Evolutionary conservation across 1,140 invertebrate species (phyloP).

Genomic region (Diabrotica undecimpunctata): DNA sequence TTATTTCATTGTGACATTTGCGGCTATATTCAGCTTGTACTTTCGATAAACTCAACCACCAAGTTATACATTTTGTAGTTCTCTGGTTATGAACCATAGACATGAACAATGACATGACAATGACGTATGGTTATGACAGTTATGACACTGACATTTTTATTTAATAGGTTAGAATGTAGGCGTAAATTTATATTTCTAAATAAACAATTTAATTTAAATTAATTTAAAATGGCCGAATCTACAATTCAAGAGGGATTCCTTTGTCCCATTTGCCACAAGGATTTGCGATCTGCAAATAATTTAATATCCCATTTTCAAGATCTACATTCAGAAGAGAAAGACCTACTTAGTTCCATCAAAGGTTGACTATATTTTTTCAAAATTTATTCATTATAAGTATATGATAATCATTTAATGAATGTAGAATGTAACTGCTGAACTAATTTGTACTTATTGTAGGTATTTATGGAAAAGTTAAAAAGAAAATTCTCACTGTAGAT

Average conservation of each 20-base stretch:
- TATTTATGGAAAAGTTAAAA: conserved; percentile 84
- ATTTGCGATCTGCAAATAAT: conserved; percentile 76
- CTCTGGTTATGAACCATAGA: too few relatives aligned
- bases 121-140: too few relatives aligned
- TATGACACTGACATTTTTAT: too few relatives aligned
- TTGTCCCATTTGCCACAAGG: conserved; percentile 88
- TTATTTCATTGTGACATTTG: too few relatives aligned
- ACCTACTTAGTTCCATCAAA: conserved; percentile 86
- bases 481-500: conserved; percentile 79
- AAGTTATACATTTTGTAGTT: too few relatives aligned
- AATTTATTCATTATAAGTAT: conserved; percentile 8
- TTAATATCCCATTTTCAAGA: conserved; percentile 86
- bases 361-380: conserved; percentile 50
- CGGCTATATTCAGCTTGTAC: too few relatives aligned
- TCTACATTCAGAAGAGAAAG: conserved; percentile 83
- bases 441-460: conserved; percentile 49
- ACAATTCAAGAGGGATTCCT: conserved; percentile 75
- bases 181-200: not conserved
- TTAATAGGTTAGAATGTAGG: not conserved
- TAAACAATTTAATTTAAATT: not conserved
- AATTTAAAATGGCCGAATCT: conserved; percentile 27
- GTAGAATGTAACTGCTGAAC: not conserved
- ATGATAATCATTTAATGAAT: conserved; percentile 8
- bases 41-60: too few relatives aligned
- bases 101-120: too few relatives aligned